These are phyloP conservation scores for Dicaeum eximium DNA, from an alignment of 2,113 vertebrate genomes.

Conservation along the genomic window DNA sequence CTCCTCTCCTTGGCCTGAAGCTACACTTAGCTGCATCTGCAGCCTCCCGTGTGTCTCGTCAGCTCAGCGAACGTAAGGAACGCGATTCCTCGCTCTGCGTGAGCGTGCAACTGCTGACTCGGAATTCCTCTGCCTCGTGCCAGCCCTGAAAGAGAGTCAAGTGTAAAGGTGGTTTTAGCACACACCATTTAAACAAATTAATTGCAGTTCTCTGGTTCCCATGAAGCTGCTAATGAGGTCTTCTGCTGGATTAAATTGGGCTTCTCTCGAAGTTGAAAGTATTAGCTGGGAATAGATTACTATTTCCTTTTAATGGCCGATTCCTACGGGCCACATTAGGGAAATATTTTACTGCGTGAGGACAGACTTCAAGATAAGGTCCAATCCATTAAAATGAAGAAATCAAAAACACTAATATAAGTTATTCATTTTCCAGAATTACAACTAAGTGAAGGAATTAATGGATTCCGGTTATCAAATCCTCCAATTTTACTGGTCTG, in stretches of 20 bases:
- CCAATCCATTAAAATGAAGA: slow-evolving; percentile 3
- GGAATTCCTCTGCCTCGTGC: slow-evolving; percentile 24
- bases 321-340: slow-evolving; percentile 33
- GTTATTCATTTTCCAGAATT: slow-evolving; percentile 76
- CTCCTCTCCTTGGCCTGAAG: background rate
- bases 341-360: slow-evolving; percentile 1
- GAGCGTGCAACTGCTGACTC: background rate
- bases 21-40: slow-evolving; percentile 4
- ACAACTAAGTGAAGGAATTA: slow-evolving; percentile 84
- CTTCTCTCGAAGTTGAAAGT: slow-evolving; percentile 20
- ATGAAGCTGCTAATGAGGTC: slow-evolving; percentile 53
- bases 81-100: background rate
- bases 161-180: slow-evolving; percentile 46
- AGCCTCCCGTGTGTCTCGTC: slow-evolving; percentile 6
- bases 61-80: slow-evolving; percentile 7
- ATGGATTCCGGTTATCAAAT: slow-evolving; percentile 91
- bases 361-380: slow-evolving; percentile 36
- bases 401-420: slow-evolving; percentile 42
- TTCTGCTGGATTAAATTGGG: slow-evolving; percentile 22
- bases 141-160: slow-evolving; percentile 31
- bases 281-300: slow-evolving; percentile 30
- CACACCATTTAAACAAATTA: slow-evolving; percentile 51
- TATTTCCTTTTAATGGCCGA: slow-evolving; percentile 25
- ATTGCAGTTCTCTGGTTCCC: slow-evolving; percentile 30
- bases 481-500: slow-evolving; percentile 92